Evolutionary conservation across 2,113 vertebrate species (phyloP).

Genomic region (Drymodes brunneopygia): DNA sequence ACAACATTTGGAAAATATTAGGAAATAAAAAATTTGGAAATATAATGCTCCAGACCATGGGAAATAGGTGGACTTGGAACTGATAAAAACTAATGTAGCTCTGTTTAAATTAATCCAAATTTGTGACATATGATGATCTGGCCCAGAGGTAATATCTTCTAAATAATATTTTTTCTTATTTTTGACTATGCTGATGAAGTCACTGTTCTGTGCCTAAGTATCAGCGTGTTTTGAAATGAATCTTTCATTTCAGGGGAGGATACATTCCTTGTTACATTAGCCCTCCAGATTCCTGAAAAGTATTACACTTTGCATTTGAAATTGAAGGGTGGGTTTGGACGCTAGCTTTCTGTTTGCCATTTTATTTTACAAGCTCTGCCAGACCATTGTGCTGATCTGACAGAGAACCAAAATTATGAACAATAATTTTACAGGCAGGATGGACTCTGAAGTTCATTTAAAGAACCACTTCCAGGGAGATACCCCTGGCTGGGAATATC

Average conservation of each 20-base stretch:
- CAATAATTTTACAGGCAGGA: background rate
- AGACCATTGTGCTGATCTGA: background rate
- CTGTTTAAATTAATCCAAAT: background rate
- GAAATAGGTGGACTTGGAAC: constrained; percentile 1
- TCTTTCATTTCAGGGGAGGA: background rate
- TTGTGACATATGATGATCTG: background rate
- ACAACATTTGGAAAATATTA: constrained; percentile 42
- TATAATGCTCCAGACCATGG: background rate
- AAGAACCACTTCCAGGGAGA: background rate
- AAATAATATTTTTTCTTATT: background rate
- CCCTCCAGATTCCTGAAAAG: background rate
- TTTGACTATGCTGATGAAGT: background rate
- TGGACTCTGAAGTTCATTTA: background rate
- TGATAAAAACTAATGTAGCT: background rate
- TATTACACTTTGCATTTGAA: background rate
- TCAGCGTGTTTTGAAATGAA: background rate
- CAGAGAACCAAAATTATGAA: background rate
- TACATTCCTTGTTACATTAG: background rate
- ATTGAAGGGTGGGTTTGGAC: background rate
- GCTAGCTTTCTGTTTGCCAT: background rate
- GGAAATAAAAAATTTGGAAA: constrained; percentile 15
- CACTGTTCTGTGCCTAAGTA: background rate
- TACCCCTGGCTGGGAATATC: background rate
- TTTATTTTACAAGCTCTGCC: background rate
- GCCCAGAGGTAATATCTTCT: background rate